These are phyloP conservation scores for Catostylus mosaicus DNA, from an alignment of 30 jellyfish, hydroid and myxozoan species.

Conservation along the genomic window DNA sequence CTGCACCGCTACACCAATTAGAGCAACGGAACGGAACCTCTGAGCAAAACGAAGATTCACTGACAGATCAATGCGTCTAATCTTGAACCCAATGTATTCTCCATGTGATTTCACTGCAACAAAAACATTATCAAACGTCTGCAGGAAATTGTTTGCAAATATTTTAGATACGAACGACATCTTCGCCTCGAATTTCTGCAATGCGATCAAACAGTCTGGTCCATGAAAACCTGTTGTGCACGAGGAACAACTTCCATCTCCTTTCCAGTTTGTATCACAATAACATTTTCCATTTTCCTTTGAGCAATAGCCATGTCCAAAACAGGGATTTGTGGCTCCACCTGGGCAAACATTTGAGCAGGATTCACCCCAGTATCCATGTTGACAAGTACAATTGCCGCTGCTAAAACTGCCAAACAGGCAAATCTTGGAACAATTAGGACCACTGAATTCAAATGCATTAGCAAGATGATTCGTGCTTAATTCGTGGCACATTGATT, in stretches of 20 bases:
- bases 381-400: constrained; percentile 38
- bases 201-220: constrained; percentile 35
- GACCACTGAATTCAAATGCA: constrained; percentile 19
- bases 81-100: constrained; percentile 22
- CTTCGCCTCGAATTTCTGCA: neutral
- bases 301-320: constrained; percentile 54
- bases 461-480: neutral
- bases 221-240: constrained; percentile 58
- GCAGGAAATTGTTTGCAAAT: constrained; percentile 34
- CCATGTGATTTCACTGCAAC: constrained; percentile 20
- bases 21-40: constrained; percentile 15
- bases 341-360: constrained; percentile 60
- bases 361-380: constrained; percentile 59
- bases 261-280: constrained; percentile 62
- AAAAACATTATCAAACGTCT: constrained; percentile 34
- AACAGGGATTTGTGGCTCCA: constrained; percentile 54
- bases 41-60: constrained; percentile 36
- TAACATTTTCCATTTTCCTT: constrained; percentile 36
- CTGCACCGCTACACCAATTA: constrained; percentile 34
- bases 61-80: neutral
- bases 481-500: constrained; percentile 18
- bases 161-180: neutral
- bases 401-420: constrained; percentile 20
- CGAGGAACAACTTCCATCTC: constrained; percentile 38
- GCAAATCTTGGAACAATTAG: constrained; percentile 42